Base-by-base conservation (phyloP, 2,797 vertebrate genomes). In the Pipistrellus nathusii region DNA sequence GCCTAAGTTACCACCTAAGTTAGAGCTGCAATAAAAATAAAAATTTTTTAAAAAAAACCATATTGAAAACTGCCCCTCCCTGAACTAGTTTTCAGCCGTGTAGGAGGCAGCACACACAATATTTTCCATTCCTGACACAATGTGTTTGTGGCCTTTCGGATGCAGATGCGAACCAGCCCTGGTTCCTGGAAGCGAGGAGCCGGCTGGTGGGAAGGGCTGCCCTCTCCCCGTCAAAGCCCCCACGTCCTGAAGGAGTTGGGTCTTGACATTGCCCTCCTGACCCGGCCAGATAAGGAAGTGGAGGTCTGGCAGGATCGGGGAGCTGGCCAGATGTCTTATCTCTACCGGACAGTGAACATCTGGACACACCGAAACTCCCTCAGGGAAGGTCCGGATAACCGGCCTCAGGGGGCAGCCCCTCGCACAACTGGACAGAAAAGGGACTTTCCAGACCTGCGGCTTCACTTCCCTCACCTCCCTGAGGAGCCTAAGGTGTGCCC, bases 291-390 rank as follows among this genome's bases (percentile, higher is more conserved):
- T 53, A 59, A 91, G 75, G 62, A 12, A 81, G 66, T 8, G 2
- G 62, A 81, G 68, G 51, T 11, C 15, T 35, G 9, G 51, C 1
- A 2, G 20, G 21, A 17, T 17, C 2, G 11, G 53, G 85, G 30
- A 13, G 27, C 57, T 18, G n/a, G 14, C 48, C 75, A 76, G 90
- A 64, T 68, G 81, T 86, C 32, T 21, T 14, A 5, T 38, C 57
- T 95, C 72, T 69, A 27, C 48, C 1, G 25, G 86, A 90, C 14
- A n/a, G 41, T 0, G 17, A 46, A 76, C 90, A 88, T 90, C 93
- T 92, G 93, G 73, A 83, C 3, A 2, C 11, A 9, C 30, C 0
- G 30, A 55, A 18, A n/a, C 25, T 44, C 53, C n/a, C 32, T 27
- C 38, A 46, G 80, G 14, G 46, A 15, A 27, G 0, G 4, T 57